Evolutionary conservation across 92 coral and sea anemone species (phyloP).

Genomic region (Parazoanthus darwini): DNA sequence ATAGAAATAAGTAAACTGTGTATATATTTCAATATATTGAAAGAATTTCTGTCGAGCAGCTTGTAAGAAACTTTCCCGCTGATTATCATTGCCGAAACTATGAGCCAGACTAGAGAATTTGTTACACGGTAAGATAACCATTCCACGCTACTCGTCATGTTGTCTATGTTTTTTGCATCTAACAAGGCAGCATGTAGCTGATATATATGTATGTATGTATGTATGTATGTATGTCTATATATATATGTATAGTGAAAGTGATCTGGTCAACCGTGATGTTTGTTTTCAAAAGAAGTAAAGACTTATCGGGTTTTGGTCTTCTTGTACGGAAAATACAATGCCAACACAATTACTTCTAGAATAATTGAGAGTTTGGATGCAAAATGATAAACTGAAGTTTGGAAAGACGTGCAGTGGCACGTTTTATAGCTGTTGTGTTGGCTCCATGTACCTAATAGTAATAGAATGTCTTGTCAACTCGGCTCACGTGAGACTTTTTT

Average conservation of each 20-base stretch:
- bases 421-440: no score
- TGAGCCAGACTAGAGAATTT: background rate
- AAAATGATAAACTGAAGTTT: no score
- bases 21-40: background rate
- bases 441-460: background rate
- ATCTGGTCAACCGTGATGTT: no score
- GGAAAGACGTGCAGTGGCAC: no score
- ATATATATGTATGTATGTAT: no score
- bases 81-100: background rate
- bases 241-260: background rate
- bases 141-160: no score
- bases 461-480: background rate
- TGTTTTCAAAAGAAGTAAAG: no score
- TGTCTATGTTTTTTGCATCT: background rate
- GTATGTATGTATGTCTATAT: no score
- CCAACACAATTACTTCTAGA: no score
- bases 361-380: no score
- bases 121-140: background rate
- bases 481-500: background rate
- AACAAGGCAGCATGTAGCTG: background rate
- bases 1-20: background rate
- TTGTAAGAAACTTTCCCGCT: background rate
- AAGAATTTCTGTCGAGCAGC: background rate
- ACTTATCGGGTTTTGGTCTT: no score
- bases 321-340: no score